Conservation (phyloP, 2,113 vertebrate genomes). For the Lonchura striata region DNA sequence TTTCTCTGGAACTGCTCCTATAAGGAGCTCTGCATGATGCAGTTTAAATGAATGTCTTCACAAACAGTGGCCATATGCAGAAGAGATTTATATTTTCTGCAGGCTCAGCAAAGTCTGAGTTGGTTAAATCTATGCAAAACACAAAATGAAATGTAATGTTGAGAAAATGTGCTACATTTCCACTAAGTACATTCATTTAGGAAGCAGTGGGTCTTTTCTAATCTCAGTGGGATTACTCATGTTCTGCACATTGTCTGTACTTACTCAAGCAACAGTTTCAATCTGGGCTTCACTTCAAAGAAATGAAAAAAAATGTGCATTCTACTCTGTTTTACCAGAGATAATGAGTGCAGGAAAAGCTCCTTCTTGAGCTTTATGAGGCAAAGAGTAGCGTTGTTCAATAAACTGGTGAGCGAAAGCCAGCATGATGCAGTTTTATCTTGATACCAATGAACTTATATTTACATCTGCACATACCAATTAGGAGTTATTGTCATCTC, state of each 20-base stretch:
- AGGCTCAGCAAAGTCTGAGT: neutral
- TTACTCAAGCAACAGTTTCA: slow-evolving; percentile 9
- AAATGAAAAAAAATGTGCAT: neutral
- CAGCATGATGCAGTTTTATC: neutral
- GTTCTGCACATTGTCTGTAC: neutral
- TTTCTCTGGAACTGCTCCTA: neutral
- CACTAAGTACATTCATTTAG: neutral
- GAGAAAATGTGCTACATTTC: slow-evolving; percentile 4
- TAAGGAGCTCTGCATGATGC: neutral
- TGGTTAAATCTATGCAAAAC: neutral
- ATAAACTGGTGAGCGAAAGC: neutral
- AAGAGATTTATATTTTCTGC: neutral
- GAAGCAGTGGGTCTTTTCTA: neutral
- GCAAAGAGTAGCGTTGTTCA: neutral
- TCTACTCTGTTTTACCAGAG: neutral
- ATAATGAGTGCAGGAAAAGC: neutral
- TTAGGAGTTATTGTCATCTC: neutral
- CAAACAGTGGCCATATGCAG: neutral
- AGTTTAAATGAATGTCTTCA: neutral
- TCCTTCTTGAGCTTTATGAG: neutral
- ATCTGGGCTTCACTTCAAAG: slow-evolving; percentile 45
- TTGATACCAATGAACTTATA: neutral
- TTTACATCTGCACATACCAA: neutral
- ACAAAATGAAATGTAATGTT: neutral
- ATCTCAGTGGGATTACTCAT: neutral